Base-by-base conservation (phyloP, 2,888 invertebrate genomes). In the Eustalomyia histrio region DNA sequence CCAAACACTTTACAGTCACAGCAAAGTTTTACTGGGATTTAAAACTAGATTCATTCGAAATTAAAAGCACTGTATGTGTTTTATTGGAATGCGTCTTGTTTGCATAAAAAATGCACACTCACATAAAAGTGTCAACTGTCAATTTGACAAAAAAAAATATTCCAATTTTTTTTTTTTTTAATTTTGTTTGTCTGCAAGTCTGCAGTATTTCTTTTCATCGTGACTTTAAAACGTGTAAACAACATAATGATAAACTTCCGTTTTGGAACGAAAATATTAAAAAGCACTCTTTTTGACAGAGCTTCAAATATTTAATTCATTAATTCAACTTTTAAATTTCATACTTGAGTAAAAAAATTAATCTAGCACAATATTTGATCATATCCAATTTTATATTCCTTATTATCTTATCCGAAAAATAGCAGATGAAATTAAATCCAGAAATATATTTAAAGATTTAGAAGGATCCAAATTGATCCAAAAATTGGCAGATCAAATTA, bases 191-290 rank as follows among this genome's bases (percentile, higher is more conserved):
- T 39, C 47, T 52, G 33, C 50, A 50, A 50, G 52, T 43, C 21
- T 39, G 55, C 47, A 55, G 18, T 24, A 29, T 18, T n/a, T 8
- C 52, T 50, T 60, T 35, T 14, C 55, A 29, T 69, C 47, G 29
- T 33, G 10, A 29, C 14, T 67, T 76, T 68, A 63, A 68, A 47
- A 68, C 47, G 61, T 69, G 76, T 57, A 50, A 68, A 67, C 29
- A 35, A 29, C 24, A 75, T 79, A 83, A 83, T 82, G 78, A 63
- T 64, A 47, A 67, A 79, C 78, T 83, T 83, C 83, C 83, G 83
- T 80, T 80, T 76, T 76, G 10, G 6, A 18, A 35, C 21, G 17
- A n/a, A 53, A 55, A 53, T 35, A 60, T 33, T 52, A 10, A 58
- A 64, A 17, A 21, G 21, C 35, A n/a, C n/a, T n/a, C n/a, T n/a